These are phyloP conservation scores for Motacilla alba DNA, from an alignment of 2,113 vertebrate species.

Conservation along the genomic window DNA sequence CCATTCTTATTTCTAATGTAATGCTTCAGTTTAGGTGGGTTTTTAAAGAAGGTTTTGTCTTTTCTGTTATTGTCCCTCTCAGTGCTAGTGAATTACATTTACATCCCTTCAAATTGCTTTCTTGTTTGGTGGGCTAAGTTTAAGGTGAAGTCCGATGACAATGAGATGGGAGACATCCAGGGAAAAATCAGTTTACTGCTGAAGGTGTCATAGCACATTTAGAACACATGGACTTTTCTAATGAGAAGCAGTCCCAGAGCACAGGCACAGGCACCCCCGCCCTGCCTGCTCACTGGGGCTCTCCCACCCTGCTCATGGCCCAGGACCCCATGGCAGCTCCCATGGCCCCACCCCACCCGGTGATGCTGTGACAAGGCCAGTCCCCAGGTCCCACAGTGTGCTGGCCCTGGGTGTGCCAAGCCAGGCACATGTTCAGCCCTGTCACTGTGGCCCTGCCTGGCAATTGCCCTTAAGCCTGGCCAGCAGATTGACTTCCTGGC, in stretches of 20 bases:
- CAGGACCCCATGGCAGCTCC: neutral
- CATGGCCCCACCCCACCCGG: no score
- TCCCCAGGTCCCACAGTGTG: neutral
- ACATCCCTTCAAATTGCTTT: neutral
- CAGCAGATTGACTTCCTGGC: neutral
- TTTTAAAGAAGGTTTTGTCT: neutral
- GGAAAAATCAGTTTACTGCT: neutral
- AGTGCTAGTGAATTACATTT: neutral
- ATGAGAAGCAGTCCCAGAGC: neutral
- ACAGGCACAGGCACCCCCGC: fast-evolving
- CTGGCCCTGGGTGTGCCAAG: fast-evolving
- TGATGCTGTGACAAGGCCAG: fast-evolving
- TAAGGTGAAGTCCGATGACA: neutral
- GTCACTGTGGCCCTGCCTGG: neutral
- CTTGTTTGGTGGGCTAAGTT: neutral
- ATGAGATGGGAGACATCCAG: neutral
- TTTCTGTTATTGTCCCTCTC: neutral
- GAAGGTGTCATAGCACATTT: neutral
- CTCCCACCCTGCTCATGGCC: no score
- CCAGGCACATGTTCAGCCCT: no score
- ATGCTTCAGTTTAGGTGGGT: neutral
- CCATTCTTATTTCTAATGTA: conserved; percentile 5
- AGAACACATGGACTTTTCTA: neutral
- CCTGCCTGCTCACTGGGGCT: neutral
- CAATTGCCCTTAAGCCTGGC: fast-evolving